A percentile compares a stretch with the other conserved stretches of the same genome.
phyloP scores from a whole-genome alignment of 2,113 vertebrate species.

The Corythaixoides concolor region DNA sequence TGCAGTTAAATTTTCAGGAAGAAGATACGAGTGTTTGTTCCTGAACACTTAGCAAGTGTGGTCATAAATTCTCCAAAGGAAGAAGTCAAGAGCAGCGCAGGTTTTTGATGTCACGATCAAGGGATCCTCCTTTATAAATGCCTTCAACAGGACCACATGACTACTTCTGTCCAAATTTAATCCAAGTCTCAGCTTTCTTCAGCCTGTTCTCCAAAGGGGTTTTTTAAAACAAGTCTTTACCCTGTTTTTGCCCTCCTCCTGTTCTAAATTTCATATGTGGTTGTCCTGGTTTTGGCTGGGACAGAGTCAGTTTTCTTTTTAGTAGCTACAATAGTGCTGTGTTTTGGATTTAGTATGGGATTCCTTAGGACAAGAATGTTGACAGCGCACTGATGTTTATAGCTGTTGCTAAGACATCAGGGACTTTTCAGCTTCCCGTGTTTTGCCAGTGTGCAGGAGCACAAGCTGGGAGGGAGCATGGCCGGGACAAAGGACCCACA shows the following conservation, averaged over 20 bases:
- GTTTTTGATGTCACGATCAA: neutral
- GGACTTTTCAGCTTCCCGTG: no score
- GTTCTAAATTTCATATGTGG: neutral
- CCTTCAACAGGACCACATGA: fast-evolving
- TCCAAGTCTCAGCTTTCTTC: neutral
- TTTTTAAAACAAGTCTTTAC: neutral
- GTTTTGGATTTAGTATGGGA: no score
- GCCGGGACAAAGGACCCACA: no score
- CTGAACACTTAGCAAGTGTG: neutral
- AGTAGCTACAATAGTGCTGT: no score
- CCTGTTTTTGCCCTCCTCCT: neutral
- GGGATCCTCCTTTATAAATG: neutral
- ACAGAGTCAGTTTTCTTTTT: no score
- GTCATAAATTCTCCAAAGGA: neutral
- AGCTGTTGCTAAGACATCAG: no score
- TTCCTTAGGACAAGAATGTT: no score
- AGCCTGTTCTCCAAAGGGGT: neutral
- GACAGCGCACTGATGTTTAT: no score
- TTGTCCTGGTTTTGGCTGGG: no score
- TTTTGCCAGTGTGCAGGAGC: no score
- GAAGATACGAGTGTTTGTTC: neutral
- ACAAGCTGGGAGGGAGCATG: no score
- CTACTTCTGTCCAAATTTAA: neutral
- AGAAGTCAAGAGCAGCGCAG: neutral
- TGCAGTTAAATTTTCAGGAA: neutral